These are phyloP conservation scores for Aramus guarauna DNA, from an alignment of 2,113 vertebrate species.

Conservation along the genomic window DNA sequence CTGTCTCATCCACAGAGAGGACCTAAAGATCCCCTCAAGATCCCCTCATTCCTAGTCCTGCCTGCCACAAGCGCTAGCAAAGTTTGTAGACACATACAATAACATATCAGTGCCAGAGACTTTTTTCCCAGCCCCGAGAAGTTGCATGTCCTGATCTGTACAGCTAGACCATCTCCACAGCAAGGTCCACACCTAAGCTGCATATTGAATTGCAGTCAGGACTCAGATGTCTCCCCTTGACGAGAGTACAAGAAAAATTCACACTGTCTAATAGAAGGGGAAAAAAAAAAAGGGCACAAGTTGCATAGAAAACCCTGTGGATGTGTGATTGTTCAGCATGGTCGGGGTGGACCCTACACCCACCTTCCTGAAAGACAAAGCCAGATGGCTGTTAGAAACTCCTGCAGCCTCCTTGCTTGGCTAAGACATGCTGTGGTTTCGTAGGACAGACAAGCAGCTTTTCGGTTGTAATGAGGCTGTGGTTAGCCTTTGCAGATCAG, in stretches of 20 bases:
- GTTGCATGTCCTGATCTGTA: background rate
- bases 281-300: background rate
- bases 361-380: background rate
- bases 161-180: background rate
- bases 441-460: background rate
- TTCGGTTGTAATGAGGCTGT: background rate
- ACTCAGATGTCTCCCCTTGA: no score
- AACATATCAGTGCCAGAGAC: background rate
- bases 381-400: background rate
- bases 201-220: background rate
- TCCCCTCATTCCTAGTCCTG: background rate
- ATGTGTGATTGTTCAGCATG: fast-evolving
- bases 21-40: background rate
- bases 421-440: background rate
- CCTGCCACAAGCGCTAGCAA: background rate
- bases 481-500: background rate
- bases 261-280: background rate
- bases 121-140: background rate
- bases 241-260: background rate
- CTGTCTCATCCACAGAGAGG: background rate
- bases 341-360: background rate
- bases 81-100: background rate
- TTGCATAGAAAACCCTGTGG: background rate
- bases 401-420: background rate
- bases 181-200: background rate